Base-by-base conservation (phyloP, 2,113 vertebrate species). In the Camarhynchus parvulus region DNA sequence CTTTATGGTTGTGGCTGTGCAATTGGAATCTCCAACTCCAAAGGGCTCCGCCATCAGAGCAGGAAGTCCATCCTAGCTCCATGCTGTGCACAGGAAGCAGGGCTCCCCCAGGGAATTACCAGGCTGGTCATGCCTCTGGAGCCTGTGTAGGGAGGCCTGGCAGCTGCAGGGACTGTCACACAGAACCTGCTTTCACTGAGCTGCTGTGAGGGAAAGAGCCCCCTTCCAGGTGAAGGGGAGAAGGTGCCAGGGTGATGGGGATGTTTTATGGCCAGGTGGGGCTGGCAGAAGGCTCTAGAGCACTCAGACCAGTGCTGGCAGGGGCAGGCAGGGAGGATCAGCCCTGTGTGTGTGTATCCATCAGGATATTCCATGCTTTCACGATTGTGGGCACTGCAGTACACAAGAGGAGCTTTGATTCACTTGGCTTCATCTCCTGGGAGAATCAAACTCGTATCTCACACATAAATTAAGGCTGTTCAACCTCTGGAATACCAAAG, bases 401-500 rank as follows among this genome's bases (percentile, higher is more conserved):
- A 30, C 41, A 68, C 44, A 90, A 13, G 14, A 46, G 30, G n/a
- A 85, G 80, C 74, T 91, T 42, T 86, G 77, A 61, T 25, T n/a
- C 7, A 27, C 63, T 83, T 46, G 67, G 56, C 68, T 78, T 5
- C 56, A 20, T 89, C 69, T 94, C 85, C 75, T 62, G 86, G 56
- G 89, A 92, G 87, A 87, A 74, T 33, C 50, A 28, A 3, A 4
- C 78, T 72, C 41, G 0, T 80, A 31, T 46, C 87, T 66, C 31
- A 9, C 47, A 21, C 12, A 28, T 73, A 88, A 93, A 87, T 90
- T 59, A 69, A 53, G 23, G 66, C 68, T 83, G 69, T 27, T 76
- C 87, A 79, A 78, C 68, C 76, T 88, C 23, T 90, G 63, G 44
- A 58, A 80, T 30, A 47, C 23, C 79, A 55, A 75, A 83, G 77